Conservation (phyloP, 2,797 vertebrate species). For the Pelobates cultripes region DNA sequence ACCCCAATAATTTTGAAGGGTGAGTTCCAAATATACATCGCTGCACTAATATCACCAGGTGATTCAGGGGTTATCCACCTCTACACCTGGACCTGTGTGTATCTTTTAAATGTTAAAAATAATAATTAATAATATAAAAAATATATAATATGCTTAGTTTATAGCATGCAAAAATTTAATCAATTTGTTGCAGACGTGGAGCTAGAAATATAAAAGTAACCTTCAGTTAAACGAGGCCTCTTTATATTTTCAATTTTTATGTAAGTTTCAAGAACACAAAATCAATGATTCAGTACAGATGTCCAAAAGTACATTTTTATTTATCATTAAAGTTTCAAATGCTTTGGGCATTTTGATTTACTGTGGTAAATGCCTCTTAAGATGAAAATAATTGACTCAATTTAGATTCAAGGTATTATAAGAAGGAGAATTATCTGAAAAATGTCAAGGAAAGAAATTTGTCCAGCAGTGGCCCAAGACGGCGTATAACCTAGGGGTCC, state of each 20-base stretch:
- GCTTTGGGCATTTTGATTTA: slow-evolving; percentile 5
- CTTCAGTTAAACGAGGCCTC: neutral
- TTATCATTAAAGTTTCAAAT: slow-evolving; percentile 23
- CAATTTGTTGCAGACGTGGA: neutral
- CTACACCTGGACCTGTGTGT: neutral
- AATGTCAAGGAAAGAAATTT: slow-evolving; percentile 5
- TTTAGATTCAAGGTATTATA: slow-evolving; percentile 9
- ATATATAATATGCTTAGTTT: neutral
- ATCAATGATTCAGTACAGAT: slow-evolving; percentile 9
- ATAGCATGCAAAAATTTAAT: neutral
- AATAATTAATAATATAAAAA: neutral
- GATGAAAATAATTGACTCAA: slow-evolving; percentile 10
- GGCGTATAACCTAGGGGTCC: slow-evolving; percentile 9
- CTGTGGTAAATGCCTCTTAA: neutral
- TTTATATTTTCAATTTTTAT: slow-evolving; percentile 16
- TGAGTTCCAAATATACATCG: too few relatives aligned
- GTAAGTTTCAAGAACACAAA: neutral
- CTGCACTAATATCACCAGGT: too few relatives aligned
- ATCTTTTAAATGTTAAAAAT: neutral
- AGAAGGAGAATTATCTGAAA: slow-evolving; percentile 15
- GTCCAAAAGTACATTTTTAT: slow-evolving; percentile 13
- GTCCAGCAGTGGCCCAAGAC: neutral
- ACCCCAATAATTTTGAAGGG: too few relatives aligned
- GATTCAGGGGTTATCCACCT: too few relatives aligned
- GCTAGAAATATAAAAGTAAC: neutral